These are phyloP conservation scores for Oreocharis arfaki DNA, from an alignment of 2,113 vertebrate genomes.

Conservation along the genomic window DNA sequence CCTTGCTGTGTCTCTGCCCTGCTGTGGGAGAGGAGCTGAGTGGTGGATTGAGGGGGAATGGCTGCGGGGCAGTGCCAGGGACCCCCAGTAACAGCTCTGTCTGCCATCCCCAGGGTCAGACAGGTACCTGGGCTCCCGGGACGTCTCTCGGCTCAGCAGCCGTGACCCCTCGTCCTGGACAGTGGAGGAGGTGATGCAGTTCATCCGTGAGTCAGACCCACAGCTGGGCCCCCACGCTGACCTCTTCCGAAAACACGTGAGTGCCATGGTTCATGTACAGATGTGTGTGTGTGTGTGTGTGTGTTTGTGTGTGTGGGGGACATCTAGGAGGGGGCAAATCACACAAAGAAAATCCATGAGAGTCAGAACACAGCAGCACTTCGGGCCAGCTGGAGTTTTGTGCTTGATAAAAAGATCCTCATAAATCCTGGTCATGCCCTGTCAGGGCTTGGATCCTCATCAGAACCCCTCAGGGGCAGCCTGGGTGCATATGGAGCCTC, in stretches of 20 bases:
- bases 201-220: slow-evolving; percentile 89
- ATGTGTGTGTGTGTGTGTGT: too few species aligned
- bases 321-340: background rate
- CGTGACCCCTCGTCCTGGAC: slow-evolving; percentile 91
- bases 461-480: accelerated
- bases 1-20: background rate
- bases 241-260: slow-evolving; percentile 94
- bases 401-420: background rate
- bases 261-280: background rate
- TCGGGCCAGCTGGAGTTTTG: background rate
- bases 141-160: slow-evolving; percentile 70
- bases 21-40: background rate
- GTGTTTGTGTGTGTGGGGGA: accelerated
- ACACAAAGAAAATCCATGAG: too few species aligned
- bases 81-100: background rate
- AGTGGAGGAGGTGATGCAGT: slow-evolving; percentile 96
- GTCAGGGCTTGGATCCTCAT: background rate
- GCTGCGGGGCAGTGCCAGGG: background rate
- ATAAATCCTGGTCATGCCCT: accelerated
- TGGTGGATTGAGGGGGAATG: accelerated
- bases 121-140: slow-evolving; percentile 71
- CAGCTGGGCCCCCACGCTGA: slow-evolving; percentile 93
- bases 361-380: background rate
- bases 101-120: slow-evolving; percentile 69
- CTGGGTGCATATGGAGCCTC: accelerated